Percentiles rank a stretch among this genome's conserved stretches.
These are phyloP conservation scores for Malurus leucopterus DNA, from an alignment of 2,797 vertebrate genomes.

Conservation along the genomic window DNA sequence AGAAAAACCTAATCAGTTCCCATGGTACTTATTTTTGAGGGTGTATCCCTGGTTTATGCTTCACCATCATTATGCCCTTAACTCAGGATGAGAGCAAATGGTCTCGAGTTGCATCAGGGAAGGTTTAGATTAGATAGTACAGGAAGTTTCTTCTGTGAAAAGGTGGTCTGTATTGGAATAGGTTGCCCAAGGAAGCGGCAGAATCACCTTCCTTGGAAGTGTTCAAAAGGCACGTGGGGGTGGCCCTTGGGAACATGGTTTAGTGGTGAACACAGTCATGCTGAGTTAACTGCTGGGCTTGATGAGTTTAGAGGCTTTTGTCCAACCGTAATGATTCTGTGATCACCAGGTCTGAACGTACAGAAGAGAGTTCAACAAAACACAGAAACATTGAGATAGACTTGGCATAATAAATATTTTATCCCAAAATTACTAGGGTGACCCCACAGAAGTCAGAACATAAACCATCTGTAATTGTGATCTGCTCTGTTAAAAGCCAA, in stretches of 20 bases:
- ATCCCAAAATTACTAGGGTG: not conserved
- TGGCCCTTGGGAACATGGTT: not conserved
- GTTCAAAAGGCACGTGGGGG: not conserved
- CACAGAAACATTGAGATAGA: not conserved
- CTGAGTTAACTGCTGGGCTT: not conserved
- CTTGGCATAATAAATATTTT: not conserved
- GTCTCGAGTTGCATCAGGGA: rapidly evolving
- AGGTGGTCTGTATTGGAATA: not conserved
- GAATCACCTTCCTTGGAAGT: not conserved
- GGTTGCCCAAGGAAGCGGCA: not conserved
- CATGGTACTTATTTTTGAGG: not conserved
- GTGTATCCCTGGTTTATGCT: not conserved
- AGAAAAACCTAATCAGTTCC: not conserved
- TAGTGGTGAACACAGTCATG: not conserved
- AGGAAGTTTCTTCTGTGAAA: not conserved
- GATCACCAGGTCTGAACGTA: not conserved
- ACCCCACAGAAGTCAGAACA: not conserved
- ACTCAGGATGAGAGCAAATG: not conserved
- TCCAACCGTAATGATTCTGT: not conserved
- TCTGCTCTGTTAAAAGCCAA: not conserved
- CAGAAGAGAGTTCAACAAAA: not conserved
- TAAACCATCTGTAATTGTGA: not conserved
- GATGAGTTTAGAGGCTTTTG: not conserved
- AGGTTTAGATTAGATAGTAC: not conserved
- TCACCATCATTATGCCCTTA: rapidly evolving